phyloP scores from a whole-genome alignment of 2,113 vertebrate species.

The Ellobius talpinus region DNA sequence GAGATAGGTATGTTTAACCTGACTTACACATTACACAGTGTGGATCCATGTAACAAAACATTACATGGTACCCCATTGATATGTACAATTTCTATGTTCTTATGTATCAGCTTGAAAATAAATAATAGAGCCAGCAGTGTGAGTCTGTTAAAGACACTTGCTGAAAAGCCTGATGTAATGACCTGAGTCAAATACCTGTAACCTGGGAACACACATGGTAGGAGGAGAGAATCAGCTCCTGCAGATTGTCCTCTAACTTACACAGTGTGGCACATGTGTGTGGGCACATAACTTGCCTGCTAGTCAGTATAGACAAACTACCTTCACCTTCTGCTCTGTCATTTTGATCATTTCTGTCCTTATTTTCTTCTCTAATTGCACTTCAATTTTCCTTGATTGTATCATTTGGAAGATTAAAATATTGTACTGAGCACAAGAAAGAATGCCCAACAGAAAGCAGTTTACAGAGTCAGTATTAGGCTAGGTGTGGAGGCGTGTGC shows the following conservation, averaged over 20 bases:
- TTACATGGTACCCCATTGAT: neutral
- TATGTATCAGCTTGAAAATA: neutral
- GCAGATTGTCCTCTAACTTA: neutral
- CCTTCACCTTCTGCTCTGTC: neutral
- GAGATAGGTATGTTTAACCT: neutral
- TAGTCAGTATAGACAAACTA: neutral
- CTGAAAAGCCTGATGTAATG: neutral
- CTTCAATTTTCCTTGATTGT: constrained; percentile 20
- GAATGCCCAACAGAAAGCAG: constrained; percentile 37
- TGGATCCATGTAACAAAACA: constrained; percentile 2
- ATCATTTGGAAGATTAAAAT: constrained; percentile 43
- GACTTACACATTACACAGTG: neutral
- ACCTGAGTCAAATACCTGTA: neutral
- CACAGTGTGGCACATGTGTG: neutral
- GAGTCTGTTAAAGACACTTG: neutral
- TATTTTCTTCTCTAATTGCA: neutral
- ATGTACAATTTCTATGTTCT: neutral
- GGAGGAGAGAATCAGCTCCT: neutral
- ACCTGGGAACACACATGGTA: neutral
- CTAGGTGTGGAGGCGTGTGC: neutral
- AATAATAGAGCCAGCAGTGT: neutral
- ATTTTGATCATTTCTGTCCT: neutral
- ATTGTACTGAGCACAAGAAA: constrained; percentile 23
- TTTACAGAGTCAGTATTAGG: neutral
- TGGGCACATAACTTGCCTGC: neutral